phyloP scores from a whole-genome alignment of 2,113 vertebrate species.

The Syngnathus typhle region DNA sequence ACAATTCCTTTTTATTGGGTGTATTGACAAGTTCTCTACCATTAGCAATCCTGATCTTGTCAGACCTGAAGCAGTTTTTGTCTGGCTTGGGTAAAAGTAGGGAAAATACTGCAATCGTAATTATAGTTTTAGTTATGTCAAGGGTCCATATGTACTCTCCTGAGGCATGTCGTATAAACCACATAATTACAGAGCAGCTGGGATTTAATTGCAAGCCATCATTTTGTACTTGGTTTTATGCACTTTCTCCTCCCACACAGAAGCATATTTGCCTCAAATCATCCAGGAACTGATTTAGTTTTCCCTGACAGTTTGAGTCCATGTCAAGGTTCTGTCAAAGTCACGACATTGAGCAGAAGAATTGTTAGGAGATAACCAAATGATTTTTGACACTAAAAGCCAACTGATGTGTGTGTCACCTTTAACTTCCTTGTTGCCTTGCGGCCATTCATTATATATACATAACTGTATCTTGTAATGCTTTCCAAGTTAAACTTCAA shows the following conservation, averaged over 20 bases:
- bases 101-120: conserved; percentile 52
- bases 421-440: background rate
- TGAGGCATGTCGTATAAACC: conserved; percentile 60
- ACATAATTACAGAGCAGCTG: conserved; percentile 65
- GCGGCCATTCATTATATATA: background rate
- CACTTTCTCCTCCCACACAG: conserved; percentile 61
- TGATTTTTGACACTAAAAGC: background rate
- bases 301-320: conserved; percentile 3
- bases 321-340: conserved; percentile 4
- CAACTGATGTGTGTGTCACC: background rate
- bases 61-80: conserved; percentile 41
- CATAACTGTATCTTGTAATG: background rate
- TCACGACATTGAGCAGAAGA: background rate
- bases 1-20: conserved; percentile 8
- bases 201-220: conserved; percentile 65
- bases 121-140: conserved; percentile 63
- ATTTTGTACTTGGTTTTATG: conserved; percentile 64
- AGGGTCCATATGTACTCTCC: conserved; percentile 50
- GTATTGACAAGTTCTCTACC: conserved; percentile 5
- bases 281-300: conserved; percentile 3
- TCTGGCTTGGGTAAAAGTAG: conserved; percentile 54
- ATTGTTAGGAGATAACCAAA: background rate
- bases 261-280: conserved; percentile 29
- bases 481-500: background rate
- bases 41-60: conserved; percentile 27